phyloP scores from a whole-genome alignment of 2,113 vertebrate species.

The Chrysochloris asiatica region DNA sequence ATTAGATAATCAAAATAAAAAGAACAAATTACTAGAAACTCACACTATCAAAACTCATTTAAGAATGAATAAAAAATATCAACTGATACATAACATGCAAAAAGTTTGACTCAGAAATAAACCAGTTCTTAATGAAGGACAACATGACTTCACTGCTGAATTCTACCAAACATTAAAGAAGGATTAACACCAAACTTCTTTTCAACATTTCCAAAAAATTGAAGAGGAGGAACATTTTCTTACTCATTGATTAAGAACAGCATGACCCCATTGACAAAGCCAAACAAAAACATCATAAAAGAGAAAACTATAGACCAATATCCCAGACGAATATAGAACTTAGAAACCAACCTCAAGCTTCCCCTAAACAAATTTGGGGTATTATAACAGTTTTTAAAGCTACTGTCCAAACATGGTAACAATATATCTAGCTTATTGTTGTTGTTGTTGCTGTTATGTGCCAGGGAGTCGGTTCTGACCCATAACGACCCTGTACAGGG shows the following conservation, averaged over 20 bases:
- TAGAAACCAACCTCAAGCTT: background rate
- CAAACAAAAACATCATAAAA: background rate
- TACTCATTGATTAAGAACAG: background rate
- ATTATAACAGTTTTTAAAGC: background rate
- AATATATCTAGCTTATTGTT: background rate
- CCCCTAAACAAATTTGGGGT: background rate
- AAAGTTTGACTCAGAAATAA: background rate
- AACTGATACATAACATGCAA: background rate
- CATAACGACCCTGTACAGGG: too few species aligned
- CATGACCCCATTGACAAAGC: background rate
- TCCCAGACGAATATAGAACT: background rate
- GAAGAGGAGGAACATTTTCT: background rate
- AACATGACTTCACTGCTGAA: background rate
- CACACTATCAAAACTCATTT: background rate
- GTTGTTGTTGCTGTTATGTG: too few species aligned
- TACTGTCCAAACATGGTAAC: background rate
- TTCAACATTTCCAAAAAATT: background rate
- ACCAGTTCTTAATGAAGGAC: background rate
- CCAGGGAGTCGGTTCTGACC: too few species aligned
- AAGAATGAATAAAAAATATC: background rate
- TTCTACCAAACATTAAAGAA: background rate
- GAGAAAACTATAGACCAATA: background rate
- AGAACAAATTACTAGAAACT: background rate
- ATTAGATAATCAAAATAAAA: background rate
- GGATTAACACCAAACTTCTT: background rate